These are phyloP conservation scores for Oasisia sp. DNA, from an alignment of 2,888 invertebrate genomes.

Conservation along the genomic window DNA sequence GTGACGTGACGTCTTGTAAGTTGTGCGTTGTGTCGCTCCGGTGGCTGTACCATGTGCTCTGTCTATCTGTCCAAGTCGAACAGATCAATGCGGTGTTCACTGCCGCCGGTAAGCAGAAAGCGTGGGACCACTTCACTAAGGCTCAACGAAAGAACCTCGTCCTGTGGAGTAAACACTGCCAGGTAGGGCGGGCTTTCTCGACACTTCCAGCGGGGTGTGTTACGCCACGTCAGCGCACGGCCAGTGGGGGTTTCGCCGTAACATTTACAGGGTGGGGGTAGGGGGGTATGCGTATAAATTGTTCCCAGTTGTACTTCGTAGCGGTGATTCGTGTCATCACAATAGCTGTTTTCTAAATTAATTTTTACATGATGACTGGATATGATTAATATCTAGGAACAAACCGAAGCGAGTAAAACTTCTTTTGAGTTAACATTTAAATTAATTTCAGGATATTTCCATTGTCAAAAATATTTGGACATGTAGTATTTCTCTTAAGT, in stretches of 20 bases:
- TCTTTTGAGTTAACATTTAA: background rate
- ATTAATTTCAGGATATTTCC: background rate
- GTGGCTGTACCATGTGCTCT: slow-evolving; percentile 14
- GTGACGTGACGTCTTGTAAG: background rate
- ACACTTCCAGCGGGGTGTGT: background rate
- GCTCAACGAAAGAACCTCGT: slow-evolving; percentile 98
- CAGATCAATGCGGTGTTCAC: slow-evolving; percentile 98
- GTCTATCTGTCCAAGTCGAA: slow-evolving; percentile 77
- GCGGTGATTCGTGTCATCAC: background rate
- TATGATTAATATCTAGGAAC: background rate
- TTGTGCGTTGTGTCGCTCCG: background rate
- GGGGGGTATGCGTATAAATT: background rate
- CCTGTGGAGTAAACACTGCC: slow-evolving; percentile 95
- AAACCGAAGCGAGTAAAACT: background rate
- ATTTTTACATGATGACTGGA: background rate
- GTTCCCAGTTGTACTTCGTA: background rate
- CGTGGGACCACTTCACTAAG: slow-evolving; percentile 99
- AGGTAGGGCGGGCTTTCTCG: slow-evolving; percentile 74
- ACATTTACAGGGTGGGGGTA: background rate
- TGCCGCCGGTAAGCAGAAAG: slow-evolving; percentile 96
- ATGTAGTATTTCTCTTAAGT: background rate
- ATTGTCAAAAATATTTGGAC: background rate
- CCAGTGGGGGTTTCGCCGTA: background rate
- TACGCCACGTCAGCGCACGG: slow-evolving; percentile 20
- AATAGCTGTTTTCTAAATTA: background rate